Evolutionary conservation across 2,888 invertebrate genomes (phyloP), one percentile per base, ranked within the genome.

Genomic region (Aricia artaxerxes): DNA sequence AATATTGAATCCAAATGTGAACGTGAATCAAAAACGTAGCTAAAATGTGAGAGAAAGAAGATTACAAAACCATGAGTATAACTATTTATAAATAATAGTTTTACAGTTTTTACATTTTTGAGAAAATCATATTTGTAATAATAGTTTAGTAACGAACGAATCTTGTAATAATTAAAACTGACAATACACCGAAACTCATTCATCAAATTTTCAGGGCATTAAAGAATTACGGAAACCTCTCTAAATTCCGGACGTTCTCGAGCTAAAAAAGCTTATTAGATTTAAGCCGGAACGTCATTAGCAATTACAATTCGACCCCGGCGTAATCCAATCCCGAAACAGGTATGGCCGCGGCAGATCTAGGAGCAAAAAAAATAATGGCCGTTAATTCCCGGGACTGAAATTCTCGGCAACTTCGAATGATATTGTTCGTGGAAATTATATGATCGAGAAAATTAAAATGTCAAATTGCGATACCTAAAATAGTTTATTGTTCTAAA

Each of bases 271-370:
- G 49, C 53, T 76, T 76, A 76, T 76, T 76, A 76, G 53, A 57
- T 76, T 76, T 53, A 53, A 76, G 31, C 76, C 57, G 24, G 76
- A 76, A 76, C 35, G 76, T 76, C 76, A 76, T 76, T 76, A 76
- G 76, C 76, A 76, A 76, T 76, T 76, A 76, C 53, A 76, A 76
- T 76, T 76, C 31, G 76, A 76, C 76, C 31, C 49, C 76, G 76
- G 6, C 76, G 76, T 76, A 76, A 76, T 76, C 76, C 53, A 57
- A 76, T 76, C 53, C 53, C 53, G 76, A 76, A 76, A 53, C 57
- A 76, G 76, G 76, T 76, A 76, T 53, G 76, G 76, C 31, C 44
- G 11, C 49, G 53, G 75, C 53, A 76, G 76, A 53, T 57, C 57
- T 76, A 76, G 35, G 49, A 53, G 76, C 31, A 13, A 35, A 76